phyloP scores from a whole-genome alignment of 2,113 vertebrate genomes.

The Brachypodius melanocephalos region DNA sequence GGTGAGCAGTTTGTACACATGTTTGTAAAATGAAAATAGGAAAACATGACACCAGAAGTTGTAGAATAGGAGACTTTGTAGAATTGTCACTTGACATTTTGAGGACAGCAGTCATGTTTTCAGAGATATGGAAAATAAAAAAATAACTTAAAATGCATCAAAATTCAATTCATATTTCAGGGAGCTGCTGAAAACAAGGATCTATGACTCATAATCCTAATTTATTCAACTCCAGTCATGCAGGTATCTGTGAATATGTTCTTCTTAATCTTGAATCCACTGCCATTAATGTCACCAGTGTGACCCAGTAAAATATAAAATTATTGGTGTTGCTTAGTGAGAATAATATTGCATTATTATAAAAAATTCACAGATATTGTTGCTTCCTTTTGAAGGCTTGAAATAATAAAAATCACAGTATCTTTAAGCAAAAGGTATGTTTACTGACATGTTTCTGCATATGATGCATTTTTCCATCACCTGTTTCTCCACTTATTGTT shows the following conservation, averaged over 20 bases:
- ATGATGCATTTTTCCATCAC: not conserved
- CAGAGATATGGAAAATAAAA: not conserved
- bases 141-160: not conserved
- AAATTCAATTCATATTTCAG: not conserved
- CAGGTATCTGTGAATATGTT: accelerated
- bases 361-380: not conserved
- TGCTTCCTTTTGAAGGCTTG: not conserved
- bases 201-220: not conserved
- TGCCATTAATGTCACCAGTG: not conserved
- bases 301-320: not conserved
- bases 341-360: not conserved
- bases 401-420: not conserved
- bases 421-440: not conserved
- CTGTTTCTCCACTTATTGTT: not conserved
- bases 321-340: not conserved
- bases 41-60: not conserved
- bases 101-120: not conserved
- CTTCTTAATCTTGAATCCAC: not conserved
- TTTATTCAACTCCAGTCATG: not conserved
- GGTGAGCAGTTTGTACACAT: not conserved
- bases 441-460: not conserved
- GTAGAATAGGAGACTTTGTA: not conserved
- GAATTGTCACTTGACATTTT: not conserved
- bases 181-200: not conserved
- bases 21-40: not conserved